phyloP scores from a whole-genome alignment of 2,113 vertebrate genomes.

The Regulus satrapa region DNA sequence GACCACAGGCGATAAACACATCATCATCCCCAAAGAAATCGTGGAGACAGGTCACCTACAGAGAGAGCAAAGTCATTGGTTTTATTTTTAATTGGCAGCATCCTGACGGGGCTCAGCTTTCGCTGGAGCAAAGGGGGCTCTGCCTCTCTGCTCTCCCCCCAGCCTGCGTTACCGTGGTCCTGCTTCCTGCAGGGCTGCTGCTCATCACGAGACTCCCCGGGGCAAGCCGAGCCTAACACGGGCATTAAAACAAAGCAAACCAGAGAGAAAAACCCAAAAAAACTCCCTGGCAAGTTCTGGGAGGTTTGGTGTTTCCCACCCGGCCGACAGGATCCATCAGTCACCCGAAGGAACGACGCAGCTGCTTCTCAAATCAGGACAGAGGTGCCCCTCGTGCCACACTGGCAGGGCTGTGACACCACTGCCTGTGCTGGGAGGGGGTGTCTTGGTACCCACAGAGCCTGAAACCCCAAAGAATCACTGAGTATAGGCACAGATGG shows the following conservation, averaged over 20 bases:
- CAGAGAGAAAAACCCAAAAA: neutral
- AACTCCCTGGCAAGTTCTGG: neutral
- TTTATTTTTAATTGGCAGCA: neutral
- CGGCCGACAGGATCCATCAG: neutral
- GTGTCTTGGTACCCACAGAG: neutral
- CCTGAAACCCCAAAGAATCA: neutral
- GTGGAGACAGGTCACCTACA: slow-evolving; percentile 95
- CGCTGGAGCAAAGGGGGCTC: neutral
- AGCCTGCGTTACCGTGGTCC: rapidly evolving
- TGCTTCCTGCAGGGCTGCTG: neutral
- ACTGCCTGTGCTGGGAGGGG: neutral
- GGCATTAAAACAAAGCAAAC: neutral
- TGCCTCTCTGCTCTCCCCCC: neutral
- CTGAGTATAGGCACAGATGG: neutral
- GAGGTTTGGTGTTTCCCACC: neutral
- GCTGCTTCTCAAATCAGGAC: neutral
- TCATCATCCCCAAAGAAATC: slow-evolving; percentile 98
- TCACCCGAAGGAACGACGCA: neutral
- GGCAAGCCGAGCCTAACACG: neutral
- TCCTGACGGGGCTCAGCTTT: neutral
- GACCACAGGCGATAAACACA: slow-evolving; percentile 95
- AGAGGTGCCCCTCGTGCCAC: rapidly evolving
- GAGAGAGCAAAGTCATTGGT: slow-evolving; percentile 50
- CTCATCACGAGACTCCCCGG: neutral
- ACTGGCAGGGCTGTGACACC: neutral